Base-by-base conservation (phyloP, 2,888 invertebrate species). In the Drosophila ustulata region DNA sequence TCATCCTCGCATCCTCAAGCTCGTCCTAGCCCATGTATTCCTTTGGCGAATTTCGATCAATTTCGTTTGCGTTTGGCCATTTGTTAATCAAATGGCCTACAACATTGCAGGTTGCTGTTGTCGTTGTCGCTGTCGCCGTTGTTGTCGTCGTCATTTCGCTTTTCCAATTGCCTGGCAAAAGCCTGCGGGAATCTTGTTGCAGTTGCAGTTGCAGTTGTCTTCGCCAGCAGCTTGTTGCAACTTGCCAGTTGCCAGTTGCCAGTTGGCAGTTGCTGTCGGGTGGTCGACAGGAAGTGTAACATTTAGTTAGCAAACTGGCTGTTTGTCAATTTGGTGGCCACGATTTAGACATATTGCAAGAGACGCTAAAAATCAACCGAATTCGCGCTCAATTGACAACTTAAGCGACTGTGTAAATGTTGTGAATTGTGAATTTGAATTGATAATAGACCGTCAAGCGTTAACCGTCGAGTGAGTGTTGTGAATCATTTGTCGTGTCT, bases 1-100 rank as follows among this genome's bases (percentile, higher is more conserved):
- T 49, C 55, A 5, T 63, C 9, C 39, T 23, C 56, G 45, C 55
- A 5, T 63, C 9, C 45, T 45, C 57, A 34, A 45, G 23, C 65
- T 52, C 39, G n/a, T 49, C 34, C 39, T 46, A 11, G 49, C 47
- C 62, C 37, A 2, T n/a, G 77, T 78, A 66, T 73, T 84, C 89
- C 85, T 81, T 82, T 82, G 70, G 69, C 70, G 80, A 76, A 80
- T 79, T 87, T 87, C 88, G 88, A 90, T 90, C 88, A 85, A 90
- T 90, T 89, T 88, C 75, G 82, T 83, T 86, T 83, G 79, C 79
- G 79, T 75, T 81, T 83, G 71, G 53, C 89, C 87, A 89, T 90
- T 90, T 91, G 90, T 90, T 91, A 90, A 90, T 90, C 91, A 90
- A 91, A 90, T 91, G 88, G 89, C 88, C 89, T 73, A 88, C 89